Evolutionary conservation across 2,113 vertebrate species (phyloP).

Genomic region (Bufo bufo): DNA sequence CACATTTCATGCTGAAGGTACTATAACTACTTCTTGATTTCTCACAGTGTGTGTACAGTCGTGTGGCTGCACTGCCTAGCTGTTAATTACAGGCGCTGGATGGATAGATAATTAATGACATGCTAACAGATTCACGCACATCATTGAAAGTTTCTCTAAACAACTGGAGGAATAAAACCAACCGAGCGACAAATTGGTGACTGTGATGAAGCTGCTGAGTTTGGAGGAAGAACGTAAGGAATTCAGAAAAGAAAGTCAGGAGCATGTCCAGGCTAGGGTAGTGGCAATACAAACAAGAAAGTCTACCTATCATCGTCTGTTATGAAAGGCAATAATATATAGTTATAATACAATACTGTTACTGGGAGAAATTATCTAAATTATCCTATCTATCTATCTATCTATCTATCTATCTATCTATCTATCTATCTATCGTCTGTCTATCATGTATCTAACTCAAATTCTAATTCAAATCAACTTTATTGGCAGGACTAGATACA

Average conservation of each 20-base stretch:
- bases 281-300: constrained; percentile 55
- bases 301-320: constrained; percentile 51
- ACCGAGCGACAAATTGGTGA: constrained; percentile 27
- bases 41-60: neutral
- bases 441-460: neutral
- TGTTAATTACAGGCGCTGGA: neutral
- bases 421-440: neutral
- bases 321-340: neutral
- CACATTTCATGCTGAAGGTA: constrained; percentile 20
- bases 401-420: neutral
- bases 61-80: neutral
- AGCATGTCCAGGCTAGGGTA: constrained; percentile 42
- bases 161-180: constrained; percentile 16
- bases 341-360: neutral
- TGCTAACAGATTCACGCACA: neutral
- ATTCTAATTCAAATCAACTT: no score
- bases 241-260: constrained; percentile 46
- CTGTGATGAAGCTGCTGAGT: constrained; percentile 14
- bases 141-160: constrained; percentile 5
- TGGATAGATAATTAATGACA: constrained; percentile 29
- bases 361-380: neutral
- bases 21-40: constrained; percentile 14
- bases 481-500: no score
- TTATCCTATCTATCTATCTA: neutral
- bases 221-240: constrained; percentile 45